Base-by-base conservation (phyloP, 2,113 vertebrate species). In the Poecilia latipinna region DNA sequence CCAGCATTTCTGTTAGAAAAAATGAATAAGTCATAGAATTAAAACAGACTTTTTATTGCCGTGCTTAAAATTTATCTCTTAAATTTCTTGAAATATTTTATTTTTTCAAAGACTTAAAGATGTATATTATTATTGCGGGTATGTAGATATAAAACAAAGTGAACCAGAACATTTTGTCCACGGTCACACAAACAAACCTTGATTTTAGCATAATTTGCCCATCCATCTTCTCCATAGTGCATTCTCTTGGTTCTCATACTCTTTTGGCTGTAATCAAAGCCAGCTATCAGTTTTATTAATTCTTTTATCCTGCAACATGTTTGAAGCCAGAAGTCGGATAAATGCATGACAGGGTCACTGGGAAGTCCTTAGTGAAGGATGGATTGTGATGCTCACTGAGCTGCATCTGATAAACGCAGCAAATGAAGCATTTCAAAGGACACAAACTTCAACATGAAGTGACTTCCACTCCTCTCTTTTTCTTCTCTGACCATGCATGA, bases 391-490 rank as follows among this genome's bases (percentile, higher is more conserved):
- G 72, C 78, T 90, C 80, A 39, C 86, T 76, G 80, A 87, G 80
- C 86, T 90, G 82, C 44, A 70, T 89, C 83, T 91, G 91, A 94
- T 88, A 90, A 81, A 61, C 74, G 85, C 90, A 88, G 81, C 85
- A 84, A 92, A 90, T 90, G 89, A 78, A 66, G 80, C 91, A 85
- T 92, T 93, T 90, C 85, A 90, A 91, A 91, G 88, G 89, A 91
- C 83, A 93, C 91, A 93, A 90, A 91, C 88, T 78, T 84, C 79
- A 78, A 85, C 87, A 82, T 82, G 64, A 77, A 80, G 83, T 74
- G 77, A 81, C 87, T 89, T 89, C 79, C 85, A 84, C 48, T 70
- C 51, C 60, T 84, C 71, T 88, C 80, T 72, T 88, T 89, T 72
- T 77, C 87, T 83, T 74, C 57, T 82, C 78, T 68, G 35, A 63